Evolutionary conservation across 2,113 vertebrate species (phyloP).

Genomic region (Clupea harengus): DNA sequence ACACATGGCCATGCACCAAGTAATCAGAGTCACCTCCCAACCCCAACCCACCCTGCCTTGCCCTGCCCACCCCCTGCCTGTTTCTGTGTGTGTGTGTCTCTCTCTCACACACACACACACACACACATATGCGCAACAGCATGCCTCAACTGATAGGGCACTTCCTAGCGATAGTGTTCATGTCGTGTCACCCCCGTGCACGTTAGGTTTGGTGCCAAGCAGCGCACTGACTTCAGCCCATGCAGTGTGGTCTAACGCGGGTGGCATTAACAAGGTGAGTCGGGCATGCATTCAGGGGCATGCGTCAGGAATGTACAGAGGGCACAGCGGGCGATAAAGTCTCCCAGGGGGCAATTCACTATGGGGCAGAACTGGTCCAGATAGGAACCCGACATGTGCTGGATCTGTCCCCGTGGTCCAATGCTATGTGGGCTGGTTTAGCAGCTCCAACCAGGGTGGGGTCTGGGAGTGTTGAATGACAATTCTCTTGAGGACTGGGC

Average conservation of each 20-base stretch:
- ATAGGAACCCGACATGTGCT: background rate
- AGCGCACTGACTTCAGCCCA: background rate
- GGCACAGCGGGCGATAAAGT: background rate
- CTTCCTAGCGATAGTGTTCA: background rate
- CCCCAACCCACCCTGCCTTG: background rate
- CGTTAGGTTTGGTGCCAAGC: background rate
- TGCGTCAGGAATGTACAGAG: slow-evolving; percentile 20
- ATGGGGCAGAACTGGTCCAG: background rate
- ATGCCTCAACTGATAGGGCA: background rate
- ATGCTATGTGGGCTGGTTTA: background rate
- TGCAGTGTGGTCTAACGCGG: background rate
- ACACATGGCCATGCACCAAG: slow-evolving; percentile 50
- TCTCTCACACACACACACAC: slow-evolving; percentile 2
- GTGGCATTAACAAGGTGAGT: slow-evolving; percentile 28
- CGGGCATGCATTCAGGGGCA: slow-evolving; percentile 24
- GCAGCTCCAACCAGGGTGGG: background rate
- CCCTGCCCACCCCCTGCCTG: background rate
- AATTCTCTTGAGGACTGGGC: slow-evolving; percentile 28
- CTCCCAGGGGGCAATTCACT: background rate
- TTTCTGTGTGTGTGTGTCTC: too few species aligned
- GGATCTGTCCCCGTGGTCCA: background rate
- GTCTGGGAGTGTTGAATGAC: slow-evolving; percentile 17
- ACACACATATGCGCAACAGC: background rate
- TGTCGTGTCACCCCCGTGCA: background rate
- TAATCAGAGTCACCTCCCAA: slow-evolving; percentile 48